phyloP scores from a whole-genome alignment of 1,140 invertebrate species.

The Drosophila lowei region DNA sequence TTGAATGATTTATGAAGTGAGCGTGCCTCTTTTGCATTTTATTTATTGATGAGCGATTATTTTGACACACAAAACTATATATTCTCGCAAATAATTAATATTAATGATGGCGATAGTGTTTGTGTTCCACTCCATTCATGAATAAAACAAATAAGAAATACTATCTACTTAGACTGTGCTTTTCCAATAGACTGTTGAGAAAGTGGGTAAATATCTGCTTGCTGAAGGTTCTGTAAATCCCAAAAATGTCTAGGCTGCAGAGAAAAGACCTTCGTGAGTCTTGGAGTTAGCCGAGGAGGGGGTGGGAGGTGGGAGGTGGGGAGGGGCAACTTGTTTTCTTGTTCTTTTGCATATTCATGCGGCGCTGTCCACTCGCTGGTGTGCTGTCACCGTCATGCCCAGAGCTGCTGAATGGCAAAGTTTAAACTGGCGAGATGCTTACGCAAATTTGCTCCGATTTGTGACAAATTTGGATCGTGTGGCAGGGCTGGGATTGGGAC shows the following conservation, averaged over 20 bases:
- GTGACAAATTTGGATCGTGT: constrained; percentile 47
- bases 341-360: constrained; percentile 52
- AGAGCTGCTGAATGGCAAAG: constrained; percentile 60
- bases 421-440: no score
- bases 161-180: no score
- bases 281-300: neutral
- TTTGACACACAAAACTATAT: constrained; percentile 21
- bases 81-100: constrained; percentile 22
- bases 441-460: constrained; percentile 68
- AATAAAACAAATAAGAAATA: constrained; percentile 16
- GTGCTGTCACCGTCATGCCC: constrained; percentile 2
- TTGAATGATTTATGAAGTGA: neutral
- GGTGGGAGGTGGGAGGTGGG: no score
- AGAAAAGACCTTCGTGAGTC: no score
- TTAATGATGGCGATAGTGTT: constrained; percentile 6
- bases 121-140: constrained; percentile 16
- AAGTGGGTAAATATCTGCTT: no score
- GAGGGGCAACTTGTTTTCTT: constrained; percentile 25
- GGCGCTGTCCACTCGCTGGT: constrained; percentile 9
- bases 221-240: no score
- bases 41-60: constrained; percentile 14
- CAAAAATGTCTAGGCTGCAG: no score
- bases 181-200: no score
- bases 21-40: neutral
- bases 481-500: constrained; percentile 27